Evolutionary conservation across 2,113 vertebrate species (phyloP).

Genomic region (Quiscalus mexicanus): DNA sequence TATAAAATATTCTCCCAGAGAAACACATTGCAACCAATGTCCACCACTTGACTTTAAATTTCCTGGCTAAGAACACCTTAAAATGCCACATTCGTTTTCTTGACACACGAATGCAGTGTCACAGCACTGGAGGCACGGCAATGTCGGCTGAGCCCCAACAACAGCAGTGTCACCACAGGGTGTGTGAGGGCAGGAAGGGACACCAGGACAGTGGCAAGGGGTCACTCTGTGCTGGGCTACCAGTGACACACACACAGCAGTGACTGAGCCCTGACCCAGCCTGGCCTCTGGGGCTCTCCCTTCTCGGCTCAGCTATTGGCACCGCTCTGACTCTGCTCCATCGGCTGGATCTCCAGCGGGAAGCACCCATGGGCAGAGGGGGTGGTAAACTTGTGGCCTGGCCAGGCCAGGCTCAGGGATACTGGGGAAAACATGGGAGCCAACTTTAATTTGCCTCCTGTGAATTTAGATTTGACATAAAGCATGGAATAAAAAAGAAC

Average conservation of each 20-base stretch:
- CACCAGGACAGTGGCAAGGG: neutral
- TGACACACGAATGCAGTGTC: neutral
- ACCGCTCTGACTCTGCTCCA: neutral
- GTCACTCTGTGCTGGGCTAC: rapidly evolving
- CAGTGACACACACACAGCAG: neutral
- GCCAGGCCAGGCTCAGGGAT: neutral
- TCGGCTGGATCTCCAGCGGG: rapidly evolving
- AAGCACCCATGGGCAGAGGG: rapidly evolving
- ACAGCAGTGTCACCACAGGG: rapidly evolving
- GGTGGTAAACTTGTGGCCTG: neutral
- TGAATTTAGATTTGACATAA: neutral
- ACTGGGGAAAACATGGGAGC: neutral
- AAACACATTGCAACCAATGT: neutral
- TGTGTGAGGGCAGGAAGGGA: neutral
- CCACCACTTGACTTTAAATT: neutral
- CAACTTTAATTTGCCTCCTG: neutral
- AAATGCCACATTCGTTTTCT: neutral
- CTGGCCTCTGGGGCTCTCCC: neutral
- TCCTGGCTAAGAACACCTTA: neutral
- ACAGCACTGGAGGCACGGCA: rapidly evolving
- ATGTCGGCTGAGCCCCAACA: rapidly evolving
- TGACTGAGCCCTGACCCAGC: rapidly evolving
- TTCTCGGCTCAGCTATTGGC: rapidly evolving
- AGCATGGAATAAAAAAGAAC: neutral
- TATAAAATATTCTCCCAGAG: neutral